Conservation (phyloP, 2,888 invertebrate genomes). For the Calameuta idolon region DNA sequence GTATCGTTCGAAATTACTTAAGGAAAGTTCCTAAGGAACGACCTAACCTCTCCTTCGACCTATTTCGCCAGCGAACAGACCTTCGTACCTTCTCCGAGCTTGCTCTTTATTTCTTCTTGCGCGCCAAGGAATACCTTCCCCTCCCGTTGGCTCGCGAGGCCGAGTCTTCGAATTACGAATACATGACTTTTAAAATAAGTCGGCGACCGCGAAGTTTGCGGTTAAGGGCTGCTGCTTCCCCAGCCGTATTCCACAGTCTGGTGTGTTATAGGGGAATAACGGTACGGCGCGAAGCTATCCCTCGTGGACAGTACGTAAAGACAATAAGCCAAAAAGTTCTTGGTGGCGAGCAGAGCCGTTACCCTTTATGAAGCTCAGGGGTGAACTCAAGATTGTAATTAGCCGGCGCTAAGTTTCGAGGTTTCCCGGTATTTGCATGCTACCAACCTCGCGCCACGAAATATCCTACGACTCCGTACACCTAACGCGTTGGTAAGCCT, state of each 20-base stretch:
- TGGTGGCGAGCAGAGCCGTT: constrained; percentile 51
- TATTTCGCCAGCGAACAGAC: background rate
- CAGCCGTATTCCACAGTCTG: background rate
- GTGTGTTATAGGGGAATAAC: background rate
- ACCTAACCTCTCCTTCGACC: background rate
- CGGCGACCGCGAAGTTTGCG: constrained; percentile 26
- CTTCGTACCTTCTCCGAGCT: background rate
- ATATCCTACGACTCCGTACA: background rate
- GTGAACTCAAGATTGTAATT: constrained; percentile 66
- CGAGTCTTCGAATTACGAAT: constrained; percentile 30
- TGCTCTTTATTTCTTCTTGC: background rate
- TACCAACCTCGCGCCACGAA: constrained; percentile 23
- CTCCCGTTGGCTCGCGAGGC: constrained; percentile 10
- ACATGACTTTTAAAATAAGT: constrained; percentile 41
- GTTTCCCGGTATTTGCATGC: constrained; percentile 58
- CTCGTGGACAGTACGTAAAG: constrained; percentile 62
- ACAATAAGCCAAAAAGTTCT: constrained; percentile 64
- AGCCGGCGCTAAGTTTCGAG: constrained; percentile 63
- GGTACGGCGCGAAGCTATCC: constrained; percentile 33
- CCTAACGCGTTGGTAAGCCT: background rate
- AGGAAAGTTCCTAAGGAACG: background rate
- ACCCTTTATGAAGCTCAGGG: constrained; percentile 62
- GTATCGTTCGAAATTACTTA: background rate
- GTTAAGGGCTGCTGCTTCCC: constrained; percentile 22
- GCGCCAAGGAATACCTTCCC: background rate